phyloP scores from a whole-genome alignment of 2,888 invertebrate species.

The Nebria salina region DNA sequence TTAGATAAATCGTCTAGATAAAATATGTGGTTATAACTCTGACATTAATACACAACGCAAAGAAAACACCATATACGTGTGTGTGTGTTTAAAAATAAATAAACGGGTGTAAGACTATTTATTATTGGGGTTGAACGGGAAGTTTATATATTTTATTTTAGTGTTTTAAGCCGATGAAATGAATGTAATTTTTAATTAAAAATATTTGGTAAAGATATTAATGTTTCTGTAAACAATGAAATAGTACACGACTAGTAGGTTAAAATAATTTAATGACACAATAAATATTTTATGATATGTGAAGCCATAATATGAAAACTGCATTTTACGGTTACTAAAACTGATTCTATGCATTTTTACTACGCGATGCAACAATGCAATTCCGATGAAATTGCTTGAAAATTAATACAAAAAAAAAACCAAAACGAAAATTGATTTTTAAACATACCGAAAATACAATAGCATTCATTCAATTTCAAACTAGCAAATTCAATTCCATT shows the following conservation, averaged over 20 bases:
- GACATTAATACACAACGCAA: constrained; percentile 37
- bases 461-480: too few relatives aligned
- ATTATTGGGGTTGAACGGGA: too few relatives aligned
- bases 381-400: background rate
- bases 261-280: background rate
- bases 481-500: too few relatives aligned
- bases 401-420: background rate
- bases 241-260: background rate
- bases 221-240: background rate
- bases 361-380: background rate
- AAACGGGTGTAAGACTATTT: too few relatives aligned
- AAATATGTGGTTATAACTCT: constrained; percentile 56
- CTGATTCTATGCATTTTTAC: background rate
- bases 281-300: background rate
- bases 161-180: too few relatives aligned
- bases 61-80: background rate
- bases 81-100: background rate
- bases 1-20: constrained; percentile 62
- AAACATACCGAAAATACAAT: too few relatives aligned
- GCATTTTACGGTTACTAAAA: background rate
- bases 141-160: too few relatives aligned
- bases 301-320: background rate
- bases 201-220: background rate
- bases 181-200: too few relatives aligned
- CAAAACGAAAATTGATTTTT: too few relatives aligned